Evolutionary conservation across 1,140 invertebrate genomes (phyloP), one percentile per base, ranked within the genome.

Genomic region (Lethocerus indicus): DNA sequence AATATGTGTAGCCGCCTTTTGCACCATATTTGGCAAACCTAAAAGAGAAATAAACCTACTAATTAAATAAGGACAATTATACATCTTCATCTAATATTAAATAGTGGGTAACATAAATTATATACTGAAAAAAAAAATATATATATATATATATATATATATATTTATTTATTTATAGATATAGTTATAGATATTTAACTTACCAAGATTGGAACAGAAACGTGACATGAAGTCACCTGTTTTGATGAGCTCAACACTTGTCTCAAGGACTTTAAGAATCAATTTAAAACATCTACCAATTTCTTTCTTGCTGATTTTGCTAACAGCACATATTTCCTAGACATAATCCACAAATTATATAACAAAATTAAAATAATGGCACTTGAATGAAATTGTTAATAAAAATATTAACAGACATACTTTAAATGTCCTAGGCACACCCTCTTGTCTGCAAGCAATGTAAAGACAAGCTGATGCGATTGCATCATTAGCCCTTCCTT

Each of bases 281-380:
- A 95, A 60, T 61, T 95, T 96, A 60, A 96, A 97, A 61, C 90
- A 93, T 57, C 94, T 68, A 2, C 96, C 96, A 58, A 99, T 99
- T 71, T 99, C 96, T 63, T 98, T 98, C 66, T 98, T 98, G 56
- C 93, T 95, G 40, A 98, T 91, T 70, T 94, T 95, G 59, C 91
- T 96, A 25, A 97, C 88, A 7, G 93, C 92, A 70, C 93, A 98
- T 44, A 98, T 97, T 76, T 98, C 93, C 66, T 71, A 58, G n/a
- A n/a, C n/a, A n/a, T n/a, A 29, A 61, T 61, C 16, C 7, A 39
- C 9, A 49, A 44, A 43, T 24, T 7, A 43, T 12, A 47, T 12
- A 29, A 44, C 14, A 39, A 49, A 16, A 49, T 25, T 9, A 47
- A 47, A 47, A 47, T 32, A 47, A 35, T 20, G 9, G 25, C 13